Base-by-base conservation (phyloP, 2,113 vertebrate genomes). In the Aramus guarauna region DNA sequence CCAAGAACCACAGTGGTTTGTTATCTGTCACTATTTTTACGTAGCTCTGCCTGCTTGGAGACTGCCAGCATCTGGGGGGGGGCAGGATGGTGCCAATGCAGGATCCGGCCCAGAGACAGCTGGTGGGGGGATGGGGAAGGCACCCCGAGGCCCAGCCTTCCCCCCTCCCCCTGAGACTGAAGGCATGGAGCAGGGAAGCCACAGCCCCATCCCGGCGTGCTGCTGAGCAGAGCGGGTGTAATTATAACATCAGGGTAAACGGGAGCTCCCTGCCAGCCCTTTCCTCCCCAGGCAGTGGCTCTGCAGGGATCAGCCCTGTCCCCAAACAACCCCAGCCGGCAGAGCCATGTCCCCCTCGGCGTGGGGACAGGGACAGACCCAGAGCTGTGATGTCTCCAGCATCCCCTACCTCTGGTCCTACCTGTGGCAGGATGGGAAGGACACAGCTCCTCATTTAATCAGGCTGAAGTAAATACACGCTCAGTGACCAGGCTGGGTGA, bases 191-290 rank as follows among this genome's bases (percentile, higher is more conserved):
- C 3, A 2, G 64, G 37, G 39, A 45, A 53, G 12, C 29, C 56
- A 15, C 32, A 37, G 32, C 55, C 55, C 17, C 4, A 1, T 52
- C 55, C 45, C 3, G 0, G 9, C 2, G 1, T 7, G 8, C 1
- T 4, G 26, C 37, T 2, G 5, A 37, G 53, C 9, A 2, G 29
- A 75, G n/a, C 3, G 1, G 41, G 52, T 0, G 1, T 15, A 19
- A 58, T n/a, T 39, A 19, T 15, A 56, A 15, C 18, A 4, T 6
- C 1, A 5, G 20, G 58, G 34, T 36, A 36, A 43, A 37, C 1
- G 13, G 48, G 34, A 15, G 22, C 14, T 39, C 60, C n/a, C n/a
- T 15, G 71, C 14, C 34, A 18, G 21, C 20, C 21, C 32, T 63
- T 37, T 53, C 26, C 20, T 62, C 58, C 71, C 17, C 82, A 11